Conservation (phyloP, 2,113 vertebrate species). For the Oxyruncus cristatus region DNA sequence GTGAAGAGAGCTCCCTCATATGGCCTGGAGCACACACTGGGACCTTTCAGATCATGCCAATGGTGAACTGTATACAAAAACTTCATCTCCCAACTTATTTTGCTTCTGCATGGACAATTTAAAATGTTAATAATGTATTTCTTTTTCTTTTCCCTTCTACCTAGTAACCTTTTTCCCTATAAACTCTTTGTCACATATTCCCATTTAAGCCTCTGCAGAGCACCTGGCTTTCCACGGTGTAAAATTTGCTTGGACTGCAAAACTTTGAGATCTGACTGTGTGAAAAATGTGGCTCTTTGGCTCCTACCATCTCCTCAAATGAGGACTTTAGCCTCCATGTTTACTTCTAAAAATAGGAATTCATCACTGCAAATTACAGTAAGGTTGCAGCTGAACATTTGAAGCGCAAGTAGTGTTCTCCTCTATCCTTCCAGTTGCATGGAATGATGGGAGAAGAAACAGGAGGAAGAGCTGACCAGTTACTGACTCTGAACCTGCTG, state of each 20-base stretch:
- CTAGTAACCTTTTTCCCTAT: background rate
- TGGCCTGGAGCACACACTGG: background rate
- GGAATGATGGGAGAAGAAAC: background rate
- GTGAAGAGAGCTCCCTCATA: background rate
- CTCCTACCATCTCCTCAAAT: background rate
- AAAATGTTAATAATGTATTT: background rate
- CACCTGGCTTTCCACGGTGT: background rate
- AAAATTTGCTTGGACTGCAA: constrained; percentile 37
- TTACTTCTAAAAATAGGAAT: background rate
- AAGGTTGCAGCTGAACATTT: background rate
- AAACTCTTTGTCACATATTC: background rate
- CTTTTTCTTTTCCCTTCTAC: background rate
- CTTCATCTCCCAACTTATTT: background rate
- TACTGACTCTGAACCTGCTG: background rate
- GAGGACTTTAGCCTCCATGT: background rate
- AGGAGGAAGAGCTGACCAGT: background rate
- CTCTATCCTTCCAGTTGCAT: background rate
- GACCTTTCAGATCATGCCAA: background rate
- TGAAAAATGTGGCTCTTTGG: background rate
- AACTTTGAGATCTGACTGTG: background rate
- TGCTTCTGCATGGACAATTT: background rate
- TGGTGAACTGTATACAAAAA: background rate
- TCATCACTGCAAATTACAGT: background rate
- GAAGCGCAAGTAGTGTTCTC: background rate
- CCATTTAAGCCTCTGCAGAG: background rate